Percentiles rank a stretch among this genome's conserved stretches.
phyloP scores from a whole-genome alignment of 2,797 vertebrate species.

The Cyclura pinguis region DNA sequence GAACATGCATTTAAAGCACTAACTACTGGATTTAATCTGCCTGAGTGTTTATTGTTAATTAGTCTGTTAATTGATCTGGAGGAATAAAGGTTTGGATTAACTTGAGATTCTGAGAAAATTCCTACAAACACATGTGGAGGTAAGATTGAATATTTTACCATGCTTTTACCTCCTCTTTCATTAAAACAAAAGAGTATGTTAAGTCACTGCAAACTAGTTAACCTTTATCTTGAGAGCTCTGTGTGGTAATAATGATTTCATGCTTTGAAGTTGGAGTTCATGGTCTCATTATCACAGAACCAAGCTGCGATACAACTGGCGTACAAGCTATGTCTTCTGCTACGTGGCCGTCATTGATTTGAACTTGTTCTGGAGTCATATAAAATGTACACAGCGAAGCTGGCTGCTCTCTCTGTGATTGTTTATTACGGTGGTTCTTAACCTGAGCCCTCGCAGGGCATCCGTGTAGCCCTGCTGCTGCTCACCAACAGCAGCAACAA shows the following conservation, averaged over 20 bases:
- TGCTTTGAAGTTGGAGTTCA: not conserved
- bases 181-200: not conserved
- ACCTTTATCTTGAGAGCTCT: not conserved
- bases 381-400: not conserved
- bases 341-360: not conserved
- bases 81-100: constrained; percentile 26
- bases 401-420: not conserved
- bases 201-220: constrained; percentile 1
- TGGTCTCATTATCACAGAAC: not conserved
- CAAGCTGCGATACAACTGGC: not conserved
- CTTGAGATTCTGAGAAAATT: not conserved
- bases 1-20: not conserved
- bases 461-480: too few relatives aligned
- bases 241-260: not conserved
- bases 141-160: not conserved
- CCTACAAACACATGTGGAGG: not conserved
- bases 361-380: not conserved
- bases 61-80: constrained; percentile 34
- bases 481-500: too few relatives aligned
- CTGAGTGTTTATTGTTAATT: constrained; percentile 15
- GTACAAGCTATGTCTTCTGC: not conserved
- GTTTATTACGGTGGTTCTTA: too few relatives aligned
- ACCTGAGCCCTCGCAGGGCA: too few relatives aligned
- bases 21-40: not conserved
- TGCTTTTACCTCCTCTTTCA: constrained; percentile 2